Evolutionary conservation across 2,113 vertebrate species (phyloP).

Genomic region (Pangasianodon gigas): DNA sequence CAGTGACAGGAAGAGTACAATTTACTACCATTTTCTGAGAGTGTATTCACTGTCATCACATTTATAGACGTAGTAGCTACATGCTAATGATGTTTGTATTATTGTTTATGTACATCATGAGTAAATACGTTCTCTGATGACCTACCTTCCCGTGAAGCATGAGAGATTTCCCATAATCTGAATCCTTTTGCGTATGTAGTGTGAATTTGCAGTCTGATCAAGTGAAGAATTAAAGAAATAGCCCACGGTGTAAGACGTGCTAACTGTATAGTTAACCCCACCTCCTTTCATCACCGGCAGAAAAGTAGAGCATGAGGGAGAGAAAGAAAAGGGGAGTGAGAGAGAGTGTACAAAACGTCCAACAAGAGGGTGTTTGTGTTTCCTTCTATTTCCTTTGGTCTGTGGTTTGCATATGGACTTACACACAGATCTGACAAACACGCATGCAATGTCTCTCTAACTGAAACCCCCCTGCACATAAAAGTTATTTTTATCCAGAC

Average conservation of each 20-base stretch:
- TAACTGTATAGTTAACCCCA: constrained; percentile 11
- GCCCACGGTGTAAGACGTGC: not conserved
- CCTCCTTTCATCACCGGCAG: constrained; percentile 15
- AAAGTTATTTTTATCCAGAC: not conserved
- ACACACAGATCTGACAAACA: not conserved
- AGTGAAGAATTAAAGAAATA: not conserved
- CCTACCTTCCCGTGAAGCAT: constrained; percentile 20
- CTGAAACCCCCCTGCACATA: not conserved
- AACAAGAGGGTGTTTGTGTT: constrained; percentile 50
- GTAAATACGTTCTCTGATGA: not conserved
- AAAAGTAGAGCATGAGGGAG: constrained; percentile 12
- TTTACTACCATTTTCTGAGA: not conserved
- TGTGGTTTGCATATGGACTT: constrained; percentile 45
- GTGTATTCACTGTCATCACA: not conserved
- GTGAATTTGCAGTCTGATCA: not conserved
- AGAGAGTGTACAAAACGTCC: not conserved
- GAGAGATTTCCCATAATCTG: constrained; percentile 47
- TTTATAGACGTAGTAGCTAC: not conserved
- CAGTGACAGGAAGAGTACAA: not conserved
- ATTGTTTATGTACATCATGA: not conserved
- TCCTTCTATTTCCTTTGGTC: constrained; percentile 52
- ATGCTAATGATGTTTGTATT: not conserved
- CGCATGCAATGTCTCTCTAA: not conserved
- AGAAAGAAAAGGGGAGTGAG: not conserved
- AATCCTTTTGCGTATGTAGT: not conserved